Evolutionary conservation across 1,140 invertebrate species (phyloP).

Genomic region (Melipona quadrifasciata): DNA sequence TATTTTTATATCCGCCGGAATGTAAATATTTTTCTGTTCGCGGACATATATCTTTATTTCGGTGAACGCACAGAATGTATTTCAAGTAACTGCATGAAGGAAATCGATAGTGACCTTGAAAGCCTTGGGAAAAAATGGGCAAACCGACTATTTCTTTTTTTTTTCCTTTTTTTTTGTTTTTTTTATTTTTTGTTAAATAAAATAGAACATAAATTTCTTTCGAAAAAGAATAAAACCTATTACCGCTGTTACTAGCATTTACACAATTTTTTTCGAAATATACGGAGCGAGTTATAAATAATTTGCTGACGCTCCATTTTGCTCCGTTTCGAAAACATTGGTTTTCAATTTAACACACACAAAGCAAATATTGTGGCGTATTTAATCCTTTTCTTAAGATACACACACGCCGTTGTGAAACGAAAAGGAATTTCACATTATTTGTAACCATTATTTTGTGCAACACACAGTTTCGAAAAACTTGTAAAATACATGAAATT

Average conservation of each 20-base stretch:
- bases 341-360: neutral
- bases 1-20: neutral
- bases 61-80: neutral
- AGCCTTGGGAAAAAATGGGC: neutral
- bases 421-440: neutral
- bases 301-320: neutral
- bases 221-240: neutral
- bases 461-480: neutral
- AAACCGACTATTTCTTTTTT: neutral
- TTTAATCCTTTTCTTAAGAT: neutral
- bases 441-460: neutral
- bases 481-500: neutral
- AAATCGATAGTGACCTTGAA: slow-evolving; percentile 25
- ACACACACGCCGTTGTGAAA: neutral
- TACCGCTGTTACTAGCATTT: neutral
- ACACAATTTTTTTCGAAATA: neutral
- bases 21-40: neutral
- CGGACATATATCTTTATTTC: neutral
- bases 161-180: too few relatives aligned
- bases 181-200: too few relatives aligned
- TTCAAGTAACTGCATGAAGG: neutral
- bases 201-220: neutral
- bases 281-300: neutral
- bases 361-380: neutral
- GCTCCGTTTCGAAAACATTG: neutral